A percentile compares a stretch with the other conserved stretches of the same genome.
These are phyloP conservation scores for Choristoneura fumiferana DNA, from an alignment of 1,140 invertebrate species.

Conservation along the genomic window DNA sequence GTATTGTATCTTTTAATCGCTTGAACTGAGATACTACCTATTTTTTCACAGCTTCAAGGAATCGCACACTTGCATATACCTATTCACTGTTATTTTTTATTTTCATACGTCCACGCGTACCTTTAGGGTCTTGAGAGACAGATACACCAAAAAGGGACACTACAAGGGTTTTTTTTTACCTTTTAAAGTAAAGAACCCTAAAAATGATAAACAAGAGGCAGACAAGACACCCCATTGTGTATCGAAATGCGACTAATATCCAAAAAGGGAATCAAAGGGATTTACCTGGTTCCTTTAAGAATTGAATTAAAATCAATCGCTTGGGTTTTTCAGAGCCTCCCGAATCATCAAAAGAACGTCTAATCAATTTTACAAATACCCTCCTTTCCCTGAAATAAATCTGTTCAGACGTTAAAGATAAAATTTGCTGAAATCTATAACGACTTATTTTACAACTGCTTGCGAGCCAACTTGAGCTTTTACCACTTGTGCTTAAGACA, in stretches of 20 bases:
- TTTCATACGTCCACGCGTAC: no score
- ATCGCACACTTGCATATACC: no score
- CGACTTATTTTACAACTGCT: neutral
- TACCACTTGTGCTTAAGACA: neutral
- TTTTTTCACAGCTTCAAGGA: no score
- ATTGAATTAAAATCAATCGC: slow-evolving; percentile 67
- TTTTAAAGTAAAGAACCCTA: neutral
- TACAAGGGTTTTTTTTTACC: no score
- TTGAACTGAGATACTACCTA: no score
- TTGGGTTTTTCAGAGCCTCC: slow-evolving; percentile 36
- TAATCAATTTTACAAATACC: slow-evolving; percentile 75
- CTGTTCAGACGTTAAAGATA: slow-evolving; percentile 33
- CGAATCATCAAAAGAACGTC: slow-evolving; percentile 64
- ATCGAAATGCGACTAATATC: slow-evolving; percentile 48
- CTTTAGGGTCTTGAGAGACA: no score
- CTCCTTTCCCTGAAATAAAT: slow-evolving; percentile 59
- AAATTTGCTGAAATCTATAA: neutral
- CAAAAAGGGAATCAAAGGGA: slow-evolving; percentile 42
- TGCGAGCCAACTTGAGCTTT: slow-evolving; percentile 18
- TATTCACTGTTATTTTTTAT: no score
- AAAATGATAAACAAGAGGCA: neutral
- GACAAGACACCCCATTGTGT: slow-evolving; percentile 39
- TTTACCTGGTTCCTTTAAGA: slow-evolving; percentile 38
- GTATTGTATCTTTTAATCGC: no score
- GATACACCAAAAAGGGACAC: no score